Evolutionary conservation across 2,113 vertebrate genomes (phyloP).

Genomic region (Laterallus jamaicensis): DNA sequence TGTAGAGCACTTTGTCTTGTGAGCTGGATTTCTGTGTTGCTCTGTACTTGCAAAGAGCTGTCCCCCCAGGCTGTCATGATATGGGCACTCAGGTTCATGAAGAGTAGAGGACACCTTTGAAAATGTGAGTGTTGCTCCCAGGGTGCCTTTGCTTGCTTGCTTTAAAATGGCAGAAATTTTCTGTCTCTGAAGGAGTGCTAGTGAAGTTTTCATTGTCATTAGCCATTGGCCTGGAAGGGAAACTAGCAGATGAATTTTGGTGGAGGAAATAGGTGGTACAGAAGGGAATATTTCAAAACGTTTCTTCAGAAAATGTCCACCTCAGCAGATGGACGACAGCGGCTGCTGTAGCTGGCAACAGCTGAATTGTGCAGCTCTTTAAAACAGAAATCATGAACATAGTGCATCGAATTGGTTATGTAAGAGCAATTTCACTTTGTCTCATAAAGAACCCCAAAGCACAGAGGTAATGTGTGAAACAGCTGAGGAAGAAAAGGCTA

Average conservation of each 20-base stretch:
- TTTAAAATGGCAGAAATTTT: neutral
- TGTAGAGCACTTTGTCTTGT: neutral
- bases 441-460: constrained; percentile 2
- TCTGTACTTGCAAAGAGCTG: neutral
- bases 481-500: neutral
- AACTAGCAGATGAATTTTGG: neutral
- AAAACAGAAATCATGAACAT: constrained; percentile 16
- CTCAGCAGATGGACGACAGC: neutral
- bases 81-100: neutral
- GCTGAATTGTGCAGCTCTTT: neutral
- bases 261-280: neutral
- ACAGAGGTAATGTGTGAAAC: constrained; percentile 1
- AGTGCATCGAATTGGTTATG: neutral
- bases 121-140: neutral
- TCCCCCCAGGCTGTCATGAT: neutral
- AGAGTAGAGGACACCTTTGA: neutral
- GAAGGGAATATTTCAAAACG: neutral
- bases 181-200: neutral
- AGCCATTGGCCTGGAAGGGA: neutral
- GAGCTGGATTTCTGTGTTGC: neutral
- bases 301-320: neutral
- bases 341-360: neutral
- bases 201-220: neutral
- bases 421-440: neutral
- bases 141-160: neutral